Conservation (phyloP, 2,888 invertebrate genomes). For the Eledona agricola region DNA sequence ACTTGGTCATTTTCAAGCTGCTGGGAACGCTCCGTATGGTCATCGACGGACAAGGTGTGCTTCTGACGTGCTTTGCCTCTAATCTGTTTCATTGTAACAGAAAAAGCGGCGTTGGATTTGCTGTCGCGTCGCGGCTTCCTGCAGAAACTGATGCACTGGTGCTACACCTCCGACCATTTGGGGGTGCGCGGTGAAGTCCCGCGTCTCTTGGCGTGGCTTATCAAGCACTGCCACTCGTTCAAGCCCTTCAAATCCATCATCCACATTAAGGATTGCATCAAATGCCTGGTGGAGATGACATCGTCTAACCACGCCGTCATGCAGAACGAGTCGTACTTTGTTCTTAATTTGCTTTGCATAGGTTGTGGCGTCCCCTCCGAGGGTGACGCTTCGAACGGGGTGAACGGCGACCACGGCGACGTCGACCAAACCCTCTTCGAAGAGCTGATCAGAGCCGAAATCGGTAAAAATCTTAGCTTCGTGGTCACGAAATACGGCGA, state of each 20-base stretch:
- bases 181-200: slow-evolving; percentile 87
- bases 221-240: slow-evolving; percentile 71
- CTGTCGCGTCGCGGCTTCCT: slow-evolving; percentile 72
- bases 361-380: slow-evolving; percentile 45
- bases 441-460: slow-evolving; percentile 51
- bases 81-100: slow-evolving; percentile 64
- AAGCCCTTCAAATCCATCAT: slow-evolving; percentile 59
- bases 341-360: slow-evolving; percentile 71
- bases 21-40: slow-evolving; percentile 87
- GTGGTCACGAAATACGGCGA: slow-evolving; percentile 56
- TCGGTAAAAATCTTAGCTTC: slow-evolving; percentile 57
- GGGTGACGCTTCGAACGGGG: slow-evolving; percentile 36
- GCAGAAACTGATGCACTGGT: slow-evolving; percentile 77
- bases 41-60: slow-evolving; percentile 80
- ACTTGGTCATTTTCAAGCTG: slow-evolving; percentile 86
- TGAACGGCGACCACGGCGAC: slow-evolving; percentile 8
- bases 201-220: slow-evolving; percentile 80
- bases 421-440: slow-evolving; percentile 30
- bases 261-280: slow-evolving; percentile 74
- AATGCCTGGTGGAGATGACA: slow-evolving; percentile 83
- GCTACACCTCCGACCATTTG: slow-evolving; percentile 78
- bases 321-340: slow-evolving; percentile 84
- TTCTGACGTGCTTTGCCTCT: background rate
- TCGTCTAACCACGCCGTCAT: slow-evolving; percentile 85
- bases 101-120: slow-evolving; percentile 74